Base-by-base conservation (phyloP, 2,113 vertebrate species). In the Salvator merianae region DNA sequence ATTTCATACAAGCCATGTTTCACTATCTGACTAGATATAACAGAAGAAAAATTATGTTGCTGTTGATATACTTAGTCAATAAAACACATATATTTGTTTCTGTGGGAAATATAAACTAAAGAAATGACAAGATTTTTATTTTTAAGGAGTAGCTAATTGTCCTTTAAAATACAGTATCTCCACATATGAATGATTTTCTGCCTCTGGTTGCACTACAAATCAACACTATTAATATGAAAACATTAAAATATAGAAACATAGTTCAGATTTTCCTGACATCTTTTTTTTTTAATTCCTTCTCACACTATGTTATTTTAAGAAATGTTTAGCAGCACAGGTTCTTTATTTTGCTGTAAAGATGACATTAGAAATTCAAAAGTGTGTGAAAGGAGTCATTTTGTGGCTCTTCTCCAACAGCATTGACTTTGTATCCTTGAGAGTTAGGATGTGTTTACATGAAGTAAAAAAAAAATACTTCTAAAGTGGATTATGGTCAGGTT, bases 11-110 rank as follows among this genome's bases (percentile, higher is more conserved):
- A 65, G 53, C 22, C 83, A 83, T 92, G 53, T 91, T 93, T 90
- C 79, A 88, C 76, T 80, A 7, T 82, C 2, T 72, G 83, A 84
- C 77, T 82, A 68, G 77, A 78, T 77, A 87, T 75, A 86, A 86
- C 90, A 86, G 79, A 88, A 82, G 90, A 81, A 90, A 91, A 87
- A 89, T 90, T 91, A 86, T 93, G 87, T 92, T 86, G 83, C 86
- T 86, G 88, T 63, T 90, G 83, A 90, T 90, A 92, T 72, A 88
- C 86, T 91, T 91, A 84, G 84, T 71, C 34, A 63, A 73, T 88
- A 87, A 88, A 86, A 63, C 36, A 79, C 76, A 72, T 50, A 71
- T 62, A 79, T 82, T 84, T 84, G 38, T 79, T 72, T 65, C 76
- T 72, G 73, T 53, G 69, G 76, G 30, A 79, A 50, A 71, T 62